These are phyloP conservation scores for Psilopsiagon aurifrons DNA, from an alignment of 2,113 vertebrate species.

Conservation along the genomic window DNA sequence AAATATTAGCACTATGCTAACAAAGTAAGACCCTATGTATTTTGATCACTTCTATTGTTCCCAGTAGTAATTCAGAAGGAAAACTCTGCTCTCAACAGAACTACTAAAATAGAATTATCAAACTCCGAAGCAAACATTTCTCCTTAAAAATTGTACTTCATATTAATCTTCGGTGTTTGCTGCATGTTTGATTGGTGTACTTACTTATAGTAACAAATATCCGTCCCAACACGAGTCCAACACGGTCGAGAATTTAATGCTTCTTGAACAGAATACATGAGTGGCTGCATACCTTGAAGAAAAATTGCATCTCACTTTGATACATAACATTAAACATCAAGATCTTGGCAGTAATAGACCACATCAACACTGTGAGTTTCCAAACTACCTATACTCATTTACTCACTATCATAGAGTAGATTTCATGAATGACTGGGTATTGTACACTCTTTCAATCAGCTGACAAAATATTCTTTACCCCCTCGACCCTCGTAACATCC, in stretches of 20 bases:
- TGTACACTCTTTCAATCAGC: neutral
- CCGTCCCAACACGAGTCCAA: slow-evolving; percentile 91
- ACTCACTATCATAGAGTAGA: neutral
- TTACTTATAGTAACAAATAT: slow-evolving; percentile 99
- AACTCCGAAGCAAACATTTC: neutral
- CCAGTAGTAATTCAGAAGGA: neutral
- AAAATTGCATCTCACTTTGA: neutral
- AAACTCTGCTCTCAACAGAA: neutral
- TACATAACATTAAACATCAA: neutral
- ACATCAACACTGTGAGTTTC: neutral
- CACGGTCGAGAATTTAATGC: slow-evolving; percentile 86
- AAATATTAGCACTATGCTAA: neutral
- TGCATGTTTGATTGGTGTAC: slow-evolving; percentile 31
- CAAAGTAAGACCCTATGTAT: neutral
- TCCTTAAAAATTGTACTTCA: neutral
- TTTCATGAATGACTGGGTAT: neutral
- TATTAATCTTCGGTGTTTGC: neutral
- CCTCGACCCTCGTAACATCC: neutral
- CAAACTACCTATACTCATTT: neutral
- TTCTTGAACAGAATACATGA: slow-evolving; percentile 98
- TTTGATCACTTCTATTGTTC: neutral
- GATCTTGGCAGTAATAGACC: neutral
- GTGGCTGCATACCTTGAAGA: slow-evolving; percentile 91
- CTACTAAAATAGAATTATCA: neutral
- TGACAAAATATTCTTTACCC: neutral